These are phyloP conservation scores for Temnothorax ravouxi DNA, from an alignment of 2,888 invertebrate species.

Conservation along the genomic window DNA sequence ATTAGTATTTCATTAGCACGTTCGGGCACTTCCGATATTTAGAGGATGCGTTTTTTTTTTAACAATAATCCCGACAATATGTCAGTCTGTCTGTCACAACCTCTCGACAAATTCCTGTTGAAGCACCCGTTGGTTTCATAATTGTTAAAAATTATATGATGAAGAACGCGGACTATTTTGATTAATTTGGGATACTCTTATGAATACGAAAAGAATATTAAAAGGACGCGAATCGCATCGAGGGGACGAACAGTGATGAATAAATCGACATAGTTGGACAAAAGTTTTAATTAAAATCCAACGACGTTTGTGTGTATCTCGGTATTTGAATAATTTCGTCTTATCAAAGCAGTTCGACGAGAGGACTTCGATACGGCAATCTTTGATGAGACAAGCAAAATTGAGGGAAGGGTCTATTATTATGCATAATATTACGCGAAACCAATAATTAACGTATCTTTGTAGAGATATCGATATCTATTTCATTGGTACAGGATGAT, in stretches of 20 bases:
- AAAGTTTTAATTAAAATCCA: constrained; percentile 32
- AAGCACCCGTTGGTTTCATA: not conserved
- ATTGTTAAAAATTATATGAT: not conserved
- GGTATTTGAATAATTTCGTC: constrained; percentile 24
- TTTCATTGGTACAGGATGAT: not conserved
- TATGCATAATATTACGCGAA: not conserved
- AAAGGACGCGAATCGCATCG: constrained; percentile 1
- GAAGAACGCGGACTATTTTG: not conserved
- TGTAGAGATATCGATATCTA: constrained; percentile 6
- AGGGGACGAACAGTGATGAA: not conserved
- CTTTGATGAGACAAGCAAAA: constrained; percentile 11
- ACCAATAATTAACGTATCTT: constrained; percentile 11
- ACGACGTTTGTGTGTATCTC: not conserved
- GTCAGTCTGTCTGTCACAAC: not conserved
- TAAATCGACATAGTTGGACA: constrained; percentile 7
- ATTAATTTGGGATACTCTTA: not conserved
- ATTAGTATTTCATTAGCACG: constrained; percentile 27
- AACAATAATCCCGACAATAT: constrained; percentile 6
- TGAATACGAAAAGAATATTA: not conserved
- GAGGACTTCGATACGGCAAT: not conserved
- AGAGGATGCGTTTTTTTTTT: not conserved
- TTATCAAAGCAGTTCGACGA: not conserved
- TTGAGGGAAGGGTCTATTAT: not conserved
- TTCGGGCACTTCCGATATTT: not conserved
- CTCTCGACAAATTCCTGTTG: not conserved